These are phyloP conservation scores for Frieseomelitta varia DNA, from an alignment of 1,140 invertebrate species.

Conservation along the genomic window DNA sequence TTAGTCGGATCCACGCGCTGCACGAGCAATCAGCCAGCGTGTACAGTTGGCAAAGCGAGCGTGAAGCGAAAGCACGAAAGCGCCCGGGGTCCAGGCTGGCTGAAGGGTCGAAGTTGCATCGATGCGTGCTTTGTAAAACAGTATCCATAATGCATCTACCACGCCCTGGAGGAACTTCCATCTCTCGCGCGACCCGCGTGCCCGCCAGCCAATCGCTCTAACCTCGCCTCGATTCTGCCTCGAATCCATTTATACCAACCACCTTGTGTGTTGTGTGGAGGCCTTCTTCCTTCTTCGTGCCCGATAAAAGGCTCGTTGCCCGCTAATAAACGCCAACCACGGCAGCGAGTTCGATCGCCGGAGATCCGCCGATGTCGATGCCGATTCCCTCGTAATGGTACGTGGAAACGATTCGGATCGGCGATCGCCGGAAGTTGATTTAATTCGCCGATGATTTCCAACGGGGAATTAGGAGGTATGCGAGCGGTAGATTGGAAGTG, in stretches of 20 bases:
- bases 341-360: neutral
- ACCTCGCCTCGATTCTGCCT: conserved; percentile 5
- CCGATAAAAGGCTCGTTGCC: conserved; percentile 27
- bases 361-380: conserved; percentile 19
- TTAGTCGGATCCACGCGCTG: conserved; percentile 1
- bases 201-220: neutral
- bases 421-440: conserved; percentile 20
- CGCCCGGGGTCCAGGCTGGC: neutral
- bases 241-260: conserved; percentile 18
- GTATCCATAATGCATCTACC: conserved; percentile 67
- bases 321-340: conserved; percentile 14
- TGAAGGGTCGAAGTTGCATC: conserved; percentile 18
- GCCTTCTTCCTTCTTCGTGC: neutral
- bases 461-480: neutral
- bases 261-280: neutral
- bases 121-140: conserved; percentile 25
- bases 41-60: neutral
- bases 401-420: conserved; percentile 23
- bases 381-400: conserved; percentile 13
- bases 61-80: conserved; percentile 16
- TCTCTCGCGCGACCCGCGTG: conserved; percentile 12
- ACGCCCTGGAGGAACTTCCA: conserved; percentile 53
- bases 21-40: conserved; percentile 14
- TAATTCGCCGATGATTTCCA: neutral
- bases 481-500: neutral